A percentile compares a stretch with the other conserved stretches of the same genome.
Evolutionary conservation across 2,113 vertebrate genomes (phyloP).

Genomic region (Athene cunicularia): DNA sequence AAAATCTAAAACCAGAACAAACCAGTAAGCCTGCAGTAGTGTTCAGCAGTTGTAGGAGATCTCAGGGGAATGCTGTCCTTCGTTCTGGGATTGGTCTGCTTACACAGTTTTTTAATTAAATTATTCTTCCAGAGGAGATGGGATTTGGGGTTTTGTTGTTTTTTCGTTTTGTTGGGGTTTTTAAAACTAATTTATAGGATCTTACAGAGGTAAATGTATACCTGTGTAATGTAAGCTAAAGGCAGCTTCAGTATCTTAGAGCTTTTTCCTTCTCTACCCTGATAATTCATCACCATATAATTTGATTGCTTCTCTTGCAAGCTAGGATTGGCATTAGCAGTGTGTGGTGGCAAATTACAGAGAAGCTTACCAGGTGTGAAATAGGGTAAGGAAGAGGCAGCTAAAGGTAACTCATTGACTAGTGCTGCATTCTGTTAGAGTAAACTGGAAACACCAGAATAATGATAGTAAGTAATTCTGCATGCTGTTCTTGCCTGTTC

Average conservation of each 20-base stretch:
- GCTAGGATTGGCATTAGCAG: neutral
- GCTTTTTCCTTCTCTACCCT: neutral
- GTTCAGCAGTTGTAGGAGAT: neutral
- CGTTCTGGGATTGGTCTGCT: neutral
- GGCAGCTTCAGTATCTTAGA: neutral
- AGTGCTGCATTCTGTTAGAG: neutral
- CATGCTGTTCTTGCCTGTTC: neutral
- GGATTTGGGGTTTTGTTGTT: neutral
- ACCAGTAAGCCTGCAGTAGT: neutral
- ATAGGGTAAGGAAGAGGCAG: constrained; percentile 9
- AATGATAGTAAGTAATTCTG: neutral
- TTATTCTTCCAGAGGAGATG: neutral
- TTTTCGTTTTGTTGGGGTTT: neutral
- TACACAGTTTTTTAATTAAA: neutral
- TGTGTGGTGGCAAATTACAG: constrained; percentile 3
- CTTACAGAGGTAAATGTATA: neutral
- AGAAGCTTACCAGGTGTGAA: constrained; percentile 23
- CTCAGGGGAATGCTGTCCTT: neutral
- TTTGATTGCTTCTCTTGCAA: constrained; percentile 2
- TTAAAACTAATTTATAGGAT: neutral
- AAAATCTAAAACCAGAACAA: neutral
- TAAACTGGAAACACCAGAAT: neutral
- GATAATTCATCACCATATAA: neutral
- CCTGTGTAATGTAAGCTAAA: neutral
- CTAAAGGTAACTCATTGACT: constrained; percentile 11